Evolutionary conservation across 2,113 vertebrate species (phyloP), one percentile per base, ranked within the genome.

Genomic region (Lutjanus erythropterus): DNA sequence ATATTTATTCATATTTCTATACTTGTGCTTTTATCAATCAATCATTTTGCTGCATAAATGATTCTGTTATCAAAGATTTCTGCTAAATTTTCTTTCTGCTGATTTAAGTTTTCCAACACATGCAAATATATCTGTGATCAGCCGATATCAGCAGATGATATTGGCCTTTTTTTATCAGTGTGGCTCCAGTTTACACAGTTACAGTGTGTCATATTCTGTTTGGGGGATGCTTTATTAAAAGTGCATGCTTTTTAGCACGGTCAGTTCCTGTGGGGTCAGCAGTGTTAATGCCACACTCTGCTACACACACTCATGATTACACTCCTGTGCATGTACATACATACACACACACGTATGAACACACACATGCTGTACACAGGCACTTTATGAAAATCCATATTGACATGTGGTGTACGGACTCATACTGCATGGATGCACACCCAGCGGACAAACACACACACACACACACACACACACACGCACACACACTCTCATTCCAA

Each of bases 321-420:
- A 15, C 49, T 55, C 6, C 14, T 15, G 5, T 41, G 16, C 19
- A 59, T 46, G 25, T 23, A 55, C 25, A 58, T 6, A 29, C 21
- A 55, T 10, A 52, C 9, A 52, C 75, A 41, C 65, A 49, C 9
- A 53, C 35, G 35, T 12, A 44, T 35, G 7, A 25, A 39, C 3
- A 39, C 37, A 78, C 56, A 50, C 68, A 71, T 9, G 11, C 66
- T 70, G 58, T 25, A 75, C 35, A 49, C 60, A 9, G 21, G 12
- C 4, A 0, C 65, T 49, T 49, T 39, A 65, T 44, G 50, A 37
- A 64, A 61, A 81, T 80, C 31, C 16, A 5, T 82, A 71, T 25
- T 88, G 84, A 80, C 78, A 9, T 73, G 70, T 44, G 55, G n/a
- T 61, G 16, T 61, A 19, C 53, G 59, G 62, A 21, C 35, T 61